phyloP scores from a whole-genome alignment of 1,140 invertebrate species.

The Hyles vespertilio region DNA sequence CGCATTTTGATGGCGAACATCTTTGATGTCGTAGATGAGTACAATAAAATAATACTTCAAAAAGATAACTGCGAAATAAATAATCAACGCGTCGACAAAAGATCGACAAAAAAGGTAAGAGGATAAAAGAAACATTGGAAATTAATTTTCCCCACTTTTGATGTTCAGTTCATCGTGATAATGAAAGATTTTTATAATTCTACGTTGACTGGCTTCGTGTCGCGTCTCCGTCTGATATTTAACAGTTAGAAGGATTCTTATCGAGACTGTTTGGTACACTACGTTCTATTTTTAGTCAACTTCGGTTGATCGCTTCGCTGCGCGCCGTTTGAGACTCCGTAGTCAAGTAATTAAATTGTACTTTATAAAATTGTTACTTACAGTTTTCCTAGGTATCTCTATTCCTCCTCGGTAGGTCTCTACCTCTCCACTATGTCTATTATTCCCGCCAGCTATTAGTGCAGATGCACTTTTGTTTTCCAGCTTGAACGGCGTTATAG shows the following conservation, averaged over 20 bases:
- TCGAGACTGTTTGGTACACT: background rate
- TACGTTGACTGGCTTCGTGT: background rate
- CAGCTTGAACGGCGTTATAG: too few relatives aligned
- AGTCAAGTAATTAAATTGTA: too few relatives aligned
- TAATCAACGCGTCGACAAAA: conserved; percentile 8
- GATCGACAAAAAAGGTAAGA: conserved; percentile 1
- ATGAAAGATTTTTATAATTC: background rate
- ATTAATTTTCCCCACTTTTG: conserved; percentile 3
- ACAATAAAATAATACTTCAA: conserved; percentile 1
- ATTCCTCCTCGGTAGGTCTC: too few relatives aligned
- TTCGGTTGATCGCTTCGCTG: background rate
- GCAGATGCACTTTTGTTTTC: too few relatives aligned
- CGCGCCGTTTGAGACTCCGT: background rate
- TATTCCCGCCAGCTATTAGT: too few relatives aligned
- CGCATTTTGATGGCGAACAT: too few relatives aligned
- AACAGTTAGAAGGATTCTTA: background rate
- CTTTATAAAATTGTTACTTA: too few relatives aligned
- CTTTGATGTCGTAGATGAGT: background rate
- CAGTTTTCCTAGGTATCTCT: too few relatives aligned
- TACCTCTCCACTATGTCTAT: too few relatives aligned
- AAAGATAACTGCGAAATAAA: conserved; percentile 6
- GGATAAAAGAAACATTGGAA: background rate
- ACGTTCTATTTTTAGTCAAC: background rate
- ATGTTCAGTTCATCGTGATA: background rate
- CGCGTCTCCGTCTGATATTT: background rate